A percentile compares a stretch with the other conserved stretches of the same genome.
Evolutionary conservation across 2,113 vertebrate species (phyloP).

Genomic region (Ondatra zibethicus): DNA sequence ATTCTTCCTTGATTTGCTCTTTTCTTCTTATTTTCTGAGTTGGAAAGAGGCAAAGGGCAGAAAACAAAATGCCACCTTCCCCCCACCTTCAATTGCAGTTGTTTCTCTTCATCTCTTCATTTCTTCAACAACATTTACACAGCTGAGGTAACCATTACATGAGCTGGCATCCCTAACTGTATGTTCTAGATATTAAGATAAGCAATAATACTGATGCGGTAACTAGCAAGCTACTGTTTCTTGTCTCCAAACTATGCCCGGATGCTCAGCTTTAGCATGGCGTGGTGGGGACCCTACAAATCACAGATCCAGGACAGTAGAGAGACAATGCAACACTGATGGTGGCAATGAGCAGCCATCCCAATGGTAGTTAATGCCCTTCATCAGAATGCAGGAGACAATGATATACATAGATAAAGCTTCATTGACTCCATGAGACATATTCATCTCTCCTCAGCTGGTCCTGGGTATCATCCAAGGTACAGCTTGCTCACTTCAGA

Average conservation of each 20-base stretch:
- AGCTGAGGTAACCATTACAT: background rate
- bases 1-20: background rate
- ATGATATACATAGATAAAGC: background rate
- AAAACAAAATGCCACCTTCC: background rate
- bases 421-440: rapidly evolving
- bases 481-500: constrained; percentile 87
- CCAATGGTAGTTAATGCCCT: constrained; percentile 92
- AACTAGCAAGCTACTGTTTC: background rate
- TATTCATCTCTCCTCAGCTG: rapidly evolving
- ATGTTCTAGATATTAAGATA: background rate
- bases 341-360: constrained; percentile 91
- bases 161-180: background rate
- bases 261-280: background rate
- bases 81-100: background rate
- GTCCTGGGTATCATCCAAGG: constrained; percentile 82
- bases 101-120: background rate
- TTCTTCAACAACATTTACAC: background rate
- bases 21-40: background rate
- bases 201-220: background rate
- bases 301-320: constrained; percentile 90
- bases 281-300: background rate
- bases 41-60: background rate
- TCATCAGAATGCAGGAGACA: constrained; percentile 86
- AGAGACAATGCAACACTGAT: constrained; percentile 91
- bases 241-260: background rate